Base-by-base conservation (phyloP, 2,797 vertebrate species). In the Urophycis tenuis region DNA sequence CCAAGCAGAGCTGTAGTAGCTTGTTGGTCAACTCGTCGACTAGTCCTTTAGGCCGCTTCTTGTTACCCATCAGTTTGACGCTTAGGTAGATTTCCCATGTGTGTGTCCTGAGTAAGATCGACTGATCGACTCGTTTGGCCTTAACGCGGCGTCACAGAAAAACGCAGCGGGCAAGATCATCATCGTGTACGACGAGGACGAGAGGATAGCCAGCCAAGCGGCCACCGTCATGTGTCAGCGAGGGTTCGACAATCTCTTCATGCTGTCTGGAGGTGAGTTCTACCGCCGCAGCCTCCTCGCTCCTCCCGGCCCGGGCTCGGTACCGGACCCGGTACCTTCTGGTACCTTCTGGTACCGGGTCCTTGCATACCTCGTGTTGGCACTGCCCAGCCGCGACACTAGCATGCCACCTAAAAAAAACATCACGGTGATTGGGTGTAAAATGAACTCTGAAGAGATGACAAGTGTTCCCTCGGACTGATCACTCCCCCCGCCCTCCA, bases 181-280 rank as follows among this genome's bases (percentile, higher is more conserved):
- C 81, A 96, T 99, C 0, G 73, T 99, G 1, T 98, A 98, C 0
- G 97, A 99, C 0, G 96, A 97, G 0, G 97, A 99, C 0, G 97
- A 99, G 90, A 88, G 95, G 36, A 81, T 95, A n/a, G 96, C 97
- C 19, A 95, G 92, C 82, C 95, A 96, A 86, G 95, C 96, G 0
- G 96, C 97, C 25, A 97, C 95, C 31, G 94, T 90, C 81, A 96
- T 99, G 96, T 99, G 96, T 0, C 94, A 99, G 83, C 91, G 96
- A 74, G 97, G 97, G 12, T 96, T 98, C 5, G 96, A 99, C 81
- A 99, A 99, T 78, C 87, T 99, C 31, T 99, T 97, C 80, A 94
- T 99, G 95, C 91, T 99, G 3, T 97, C 96, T 0, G 97, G 97
- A 93, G 97, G 97, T 97, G 74, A 88, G 89, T 12, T 75, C 5